Evolutionary conservation across 2,797 vertebrate species (phyloP), one percentile per base, ranked within the genome.

Genomic region (Eutrigla gurnardus): DNA sequence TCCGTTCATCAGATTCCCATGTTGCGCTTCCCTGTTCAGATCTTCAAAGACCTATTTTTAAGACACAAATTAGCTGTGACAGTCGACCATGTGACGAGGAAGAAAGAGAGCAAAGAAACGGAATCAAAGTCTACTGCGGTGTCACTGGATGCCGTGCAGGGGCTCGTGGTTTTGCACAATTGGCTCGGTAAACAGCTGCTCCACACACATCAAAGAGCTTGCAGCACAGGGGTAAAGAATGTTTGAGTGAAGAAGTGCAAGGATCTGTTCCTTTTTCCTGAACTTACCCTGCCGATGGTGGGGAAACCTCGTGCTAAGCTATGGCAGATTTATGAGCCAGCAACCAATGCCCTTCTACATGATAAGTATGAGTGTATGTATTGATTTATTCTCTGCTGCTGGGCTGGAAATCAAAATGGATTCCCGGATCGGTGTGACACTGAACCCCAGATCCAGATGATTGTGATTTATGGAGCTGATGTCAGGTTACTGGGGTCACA

Each of bases 141-240:
- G 85, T 87, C 60, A 76, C 57, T 67, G 52, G 77, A 76, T 70
- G 83, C 42, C 50, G 67, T 79, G 40, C 64, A 80, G 84, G 82
- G 84, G 73, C 86, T 90, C 85, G 77, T 78, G 80, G 75, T 82
- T 75, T 82, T 77, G 69, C 82, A 84, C 85, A 75, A 77, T 84
- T 85, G 80, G 73, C 79, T 75, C 37, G 63, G 81, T 87, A 89
- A 90, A 91, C 91, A 91, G 86, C 83, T 88, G 89, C 81, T 88
- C 67, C 73, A 80, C 80, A 47, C 66, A 90, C 84, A 86, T 90
- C 81, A 90, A 88, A 89, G 82, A 60, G 49, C 49, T 60, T 52
- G 62, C 59, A 70, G 70, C 73, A 66, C 46, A 39, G 55, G 74
- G 68, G 69, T 66, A 57, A 77, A 58, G 46, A 35, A 64, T 80